A percentile compares a stretch with the other conserved stretches of the same genome.
Evolutionary conservation across 2,797 vertebrate genomes (phyloP).

Genomic region (Semotilus atromaculatus): DNA sequence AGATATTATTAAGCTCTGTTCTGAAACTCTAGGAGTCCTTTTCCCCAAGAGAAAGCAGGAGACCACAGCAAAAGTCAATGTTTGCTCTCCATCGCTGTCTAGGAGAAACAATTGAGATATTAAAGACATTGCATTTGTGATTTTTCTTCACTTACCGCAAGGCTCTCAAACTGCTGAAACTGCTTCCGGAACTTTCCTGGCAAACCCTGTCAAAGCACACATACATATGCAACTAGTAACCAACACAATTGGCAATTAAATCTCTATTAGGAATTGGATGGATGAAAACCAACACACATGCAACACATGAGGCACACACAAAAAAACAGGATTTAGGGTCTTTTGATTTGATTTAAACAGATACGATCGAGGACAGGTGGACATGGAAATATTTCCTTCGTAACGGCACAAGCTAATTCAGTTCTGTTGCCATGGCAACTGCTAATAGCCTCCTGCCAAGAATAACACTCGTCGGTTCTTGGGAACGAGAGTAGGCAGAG

Average conservation of each 20-base stretch:
- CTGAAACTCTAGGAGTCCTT: not conserved
- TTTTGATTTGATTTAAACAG: not conserved
- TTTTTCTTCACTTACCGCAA: conserved; percentile 81
- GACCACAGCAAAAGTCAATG: not conserved
- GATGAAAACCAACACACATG: conserved; percentile 5
- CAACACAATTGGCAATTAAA: not conserved
- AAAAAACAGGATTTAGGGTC: not conserved
- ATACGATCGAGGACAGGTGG: conserved; percentile 10
- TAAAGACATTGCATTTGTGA: not conserved
- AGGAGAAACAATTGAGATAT: not conserved
- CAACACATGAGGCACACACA: not conserved
- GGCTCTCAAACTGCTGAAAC: conserved; percentile 93
- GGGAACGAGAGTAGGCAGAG: conserved; percentile 44
- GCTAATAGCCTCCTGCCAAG: conserved; percentile 49
- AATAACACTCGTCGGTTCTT: conserved; percentile 51
- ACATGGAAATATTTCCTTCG: conserved; percentile 37
- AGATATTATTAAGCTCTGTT: not conserved
- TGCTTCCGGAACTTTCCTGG: conserved; percentile 96
- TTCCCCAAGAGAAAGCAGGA: not conserved
- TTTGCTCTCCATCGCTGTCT: not conserved
- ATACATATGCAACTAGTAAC: conserved; percentile 28
- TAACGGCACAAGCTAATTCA: conserved; percentile 45
- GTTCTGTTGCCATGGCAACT: conserved; percentile 55
- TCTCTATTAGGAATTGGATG: not conserved
- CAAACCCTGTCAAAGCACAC: conserved; percentile 82